Evolutionary conservation across 92 coral and sea anemone species (phyloP), one percentile per base, ranked within the genome.

Genomic region (Isaurus tuberculatus): DNA sequence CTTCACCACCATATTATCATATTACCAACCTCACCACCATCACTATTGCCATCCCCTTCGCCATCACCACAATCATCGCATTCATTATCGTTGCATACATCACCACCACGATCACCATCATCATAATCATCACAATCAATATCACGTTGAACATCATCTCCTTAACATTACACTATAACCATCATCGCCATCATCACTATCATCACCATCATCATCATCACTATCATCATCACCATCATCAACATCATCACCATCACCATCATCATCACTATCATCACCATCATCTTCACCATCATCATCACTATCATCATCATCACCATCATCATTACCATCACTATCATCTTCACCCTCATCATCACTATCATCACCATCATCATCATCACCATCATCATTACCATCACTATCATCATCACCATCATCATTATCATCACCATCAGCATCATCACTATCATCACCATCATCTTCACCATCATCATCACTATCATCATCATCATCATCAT

Each of bases 361-460:
- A 0, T 19, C 65, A 8, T 58, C 27, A 58, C 25, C 65, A 68
- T 14, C 36, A 67, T 67, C 27, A 22, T 15, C 42, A 68, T 5
- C 36, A 68, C 40, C 37, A 68, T 0, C 11, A 68, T 33, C 73
- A 68, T 68, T 19, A 68, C 34, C 37, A 25, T 68, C 28, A 68
- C 34, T 37, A 68, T 25, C 36, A 25, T 33, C 73, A 68, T 68
- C 36, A 68, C 5, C 33, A 68, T 25, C n/a, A 68, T 33, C 73
- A 26, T 0, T n/a, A 68, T 3, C 73, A 68, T 26, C 28, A 36
- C 25, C 22, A 34, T 34, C 15, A 73, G 11, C 19, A 23, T 25
- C 17, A 73, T 11, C 61, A 84, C 14, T 19, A 70, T 23, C 75
- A 78, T n/a, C 63, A 51, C 73, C 71, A 78, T 78, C 32, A 26